Conservation (phyloP, 2,113 vertebrate genomes). For the Sinocyclocheilus grahami region DNA sequence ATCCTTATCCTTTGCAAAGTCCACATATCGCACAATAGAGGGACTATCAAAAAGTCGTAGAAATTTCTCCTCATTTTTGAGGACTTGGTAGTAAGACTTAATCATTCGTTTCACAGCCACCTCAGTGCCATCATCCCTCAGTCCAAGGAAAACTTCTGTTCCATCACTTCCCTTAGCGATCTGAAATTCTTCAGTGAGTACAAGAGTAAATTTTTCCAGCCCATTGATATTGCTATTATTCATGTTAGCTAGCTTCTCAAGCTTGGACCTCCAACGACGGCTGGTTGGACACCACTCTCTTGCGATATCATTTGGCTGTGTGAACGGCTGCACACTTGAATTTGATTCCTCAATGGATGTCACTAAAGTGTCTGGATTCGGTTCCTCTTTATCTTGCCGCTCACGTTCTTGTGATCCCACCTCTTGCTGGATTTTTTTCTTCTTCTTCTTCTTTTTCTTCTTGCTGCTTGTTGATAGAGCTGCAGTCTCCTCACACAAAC, state of each 20-base stretch:
- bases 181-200: constrained; percentile 39
- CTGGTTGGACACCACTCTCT: constrained; percentile 36
- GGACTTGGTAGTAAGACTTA: constrained; percentile 57
- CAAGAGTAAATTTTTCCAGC: constrained; percentile 22
- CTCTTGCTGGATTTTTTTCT: constrained; percentile 25
- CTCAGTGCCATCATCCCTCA: constrained; percentile 31
- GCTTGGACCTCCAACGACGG: constrained; percentile 24
- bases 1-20: constrained; percentile 58
- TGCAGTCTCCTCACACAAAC: too few relatives aligned
- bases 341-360: constrained; percentile 19
- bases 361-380: too few relatives aligned
- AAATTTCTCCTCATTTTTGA: constrained; percentile 53
- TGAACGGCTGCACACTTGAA: constrained; percentile 13
- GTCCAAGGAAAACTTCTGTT: constrained; percentile 26
- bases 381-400: not conserved
- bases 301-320: not conserved
- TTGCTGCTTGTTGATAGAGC: constrained; percentile 34
- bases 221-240: not conserved
- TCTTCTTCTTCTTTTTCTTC: constrained; percentile 33
- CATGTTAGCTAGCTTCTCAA: constrained; percentile 33
- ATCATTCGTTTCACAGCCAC: constrained; percentile 34
- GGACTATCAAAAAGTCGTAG: constrained; percentile 59
- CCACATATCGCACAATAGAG: constrained; percentile 67
- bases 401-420: not conserved
- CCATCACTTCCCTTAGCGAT: constrained; percentile 56